Base-by-base conservation (phyloP, 2,888 invertebrate species). In the Cordilura impudica region DNA sequence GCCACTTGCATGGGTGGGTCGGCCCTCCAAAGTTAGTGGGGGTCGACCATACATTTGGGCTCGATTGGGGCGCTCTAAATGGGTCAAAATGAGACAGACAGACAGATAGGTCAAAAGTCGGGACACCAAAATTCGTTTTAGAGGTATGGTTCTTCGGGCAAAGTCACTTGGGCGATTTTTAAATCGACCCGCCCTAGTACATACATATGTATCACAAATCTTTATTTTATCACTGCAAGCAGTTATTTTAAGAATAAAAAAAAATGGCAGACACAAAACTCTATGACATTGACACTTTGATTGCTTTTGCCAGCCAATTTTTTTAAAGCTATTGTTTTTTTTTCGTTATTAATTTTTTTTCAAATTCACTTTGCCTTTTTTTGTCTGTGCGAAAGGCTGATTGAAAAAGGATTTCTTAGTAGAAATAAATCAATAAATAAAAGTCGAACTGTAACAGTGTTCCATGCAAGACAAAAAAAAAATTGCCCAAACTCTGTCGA, bases 211-310 rank as follows among this genome's bases (percentile, higher is more conserved):
- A n/a, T n/a, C n/a, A n/a, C n/a, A n/a, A n/a, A n/a, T n/a, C n/a
- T 70, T 60, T 16, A 16, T 58, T 19, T 35, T 58, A 18, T 43
- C 14, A 18, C 21, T 35, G 4, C 4, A 51, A 12, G 1, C 18
- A 61, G n/a, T n/a, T n/a, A n/a, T n/a, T n/a, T n/a, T n/a, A 2
- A 26, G 14, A 39, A 21, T 21, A 12, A 39, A 39, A 39, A 39
- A 39, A 35, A 18, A 7, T 29, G 18, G 6, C 29, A 49, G 35
- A 47, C 16, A n/a, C 1, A 26, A 43, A 12, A 7, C 18, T 43
- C 10, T 51, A 58, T 58, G 73, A 49, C 65, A 73, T 39, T 65
- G 72, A 73, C 72, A 65, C 56, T 73, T 73, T 58, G 72, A 72
- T 72, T 72, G 65, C 49, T 73, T 58, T 39, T 58, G 72, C 56